Evolutionary conservation across 2,888 invertebrate species (phyloP).

Genomic region (Hydriomena furcata): DNA sequence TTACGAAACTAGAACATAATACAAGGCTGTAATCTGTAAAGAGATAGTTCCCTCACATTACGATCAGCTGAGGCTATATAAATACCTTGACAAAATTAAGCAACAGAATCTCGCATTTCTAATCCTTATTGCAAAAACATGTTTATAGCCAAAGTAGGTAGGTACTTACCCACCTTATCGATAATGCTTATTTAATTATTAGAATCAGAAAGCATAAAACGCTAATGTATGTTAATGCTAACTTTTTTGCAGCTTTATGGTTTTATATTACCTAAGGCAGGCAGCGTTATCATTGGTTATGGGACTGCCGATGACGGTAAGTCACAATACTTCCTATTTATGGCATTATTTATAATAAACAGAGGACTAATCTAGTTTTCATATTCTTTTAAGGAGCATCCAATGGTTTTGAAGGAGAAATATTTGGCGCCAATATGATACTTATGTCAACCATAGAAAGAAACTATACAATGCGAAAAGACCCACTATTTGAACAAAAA

Average conservation of each 20-base stretch:
- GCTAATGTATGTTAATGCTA: too few species aligned
- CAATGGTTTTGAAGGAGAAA: conserved; percentile 87
- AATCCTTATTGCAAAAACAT: conserved; percentile 26
- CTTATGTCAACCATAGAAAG: conserved; percentile 81
- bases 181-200: not conserved
- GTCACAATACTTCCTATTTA: not conserved
- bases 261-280: conserved; percentile 81
- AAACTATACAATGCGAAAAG: conserved; percentile 55
- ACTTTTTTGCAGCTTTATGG: conserved; percentile 79
- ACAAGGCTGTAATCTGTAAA: conserved; percentile 50
- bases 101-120: conserved; percentile 28
- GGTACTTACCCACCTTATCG: too few species aligned
- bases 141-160: too few species aligned
- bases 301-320: conserved; percentile 87
- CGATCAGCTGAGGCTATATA: conserved; percentile 48
- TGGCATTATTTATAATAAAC: too few species aligned
- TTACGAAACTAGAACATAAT: conserved; percentile 55
- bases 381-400: conserved; percentile 69
- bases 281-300: conserved; percentile 87
- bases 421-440: conserved; percentile 87
- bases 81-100: conserved; percentile 45
- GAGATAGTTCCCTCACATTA: conserved; percentile 46
- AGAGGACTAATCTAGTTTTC: not conserved
- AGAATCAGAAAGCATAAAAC: not conserved
- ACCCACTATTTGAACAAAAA: conserved; percentile 58